A percentile compares a stretch with the other conserved stretches of the same genome.
phyloP scores from a whole-genome alignment of 2,888 invertebrate species.

The Mimachlamys varia region DNA sequence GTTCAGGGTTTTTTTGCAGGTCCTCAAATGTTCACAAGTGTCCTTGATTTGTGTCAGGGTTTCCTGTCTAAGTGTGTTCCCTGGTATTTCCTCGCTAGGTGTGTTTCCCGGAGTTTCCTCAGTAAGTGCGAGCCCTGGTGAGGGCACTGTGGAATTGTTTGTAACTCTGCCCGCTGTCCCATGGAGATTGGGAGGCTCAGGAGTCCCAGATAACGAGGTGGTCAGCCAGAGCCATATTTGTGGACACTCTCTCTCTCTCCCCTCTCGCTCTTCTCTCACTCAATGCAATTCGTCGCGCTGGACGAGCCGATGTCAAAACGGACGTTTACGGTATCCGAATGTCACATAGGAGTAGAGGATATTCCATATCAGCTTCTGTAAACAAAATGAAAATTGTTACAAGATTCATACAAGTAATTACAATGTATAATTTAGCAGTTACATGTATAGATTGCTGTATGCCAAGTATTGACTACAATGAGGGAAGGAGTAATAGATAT shows the following conservation, averaged over 20 bases:
- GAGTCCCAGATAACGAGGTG: background rate
- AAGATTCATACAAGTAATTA: too few species aligned
- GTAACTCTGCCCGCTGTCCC: background rate
- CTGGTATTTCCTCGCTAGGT: background rate
- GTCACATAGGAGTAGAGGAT: constrained; percentile 31
- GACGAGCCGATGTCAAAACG: constrained; percentile 33
- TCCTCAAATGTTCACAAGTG: background rate
- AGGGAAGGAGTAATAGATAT: too few species aligned
- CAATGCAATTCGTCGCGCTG: constrained; percentile 13
- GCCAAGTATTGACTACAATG: too few species aligned
- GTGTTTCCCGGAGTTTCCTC: constrained; percentile 13
- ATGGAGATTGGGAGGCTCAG: constrained; percentile 3
- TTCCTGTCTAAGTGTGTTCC: background rate
- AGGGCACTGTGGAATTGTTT: constrained; percentile 31
- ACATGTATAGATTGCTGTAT: too few species aligned
- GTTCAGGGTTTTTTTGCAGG: background rate
- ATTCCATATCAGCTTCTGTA: background rate
- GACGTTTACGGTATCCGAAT: constrained; percentile 31
- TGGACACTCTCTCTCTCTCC: constrained; percentile 35
- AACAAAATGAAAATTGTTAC: background rate
- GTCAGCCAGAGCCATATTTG: constrained; percentile 8
- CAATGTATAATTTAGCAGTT: too few species aligned
- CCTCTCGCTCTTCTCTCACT: constrained; percentile 27
- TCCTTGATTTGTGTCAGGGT: background rate
- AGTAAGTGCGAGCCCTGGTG: constrained; percentile 28